A percentile compares a stretch with the other conserved stretches of the same genome.
Evolutionary conservation across 2,797 vertebrate genomes (phyloP).

Genomic region (Rhinophrynus dorsalis): DNA sequence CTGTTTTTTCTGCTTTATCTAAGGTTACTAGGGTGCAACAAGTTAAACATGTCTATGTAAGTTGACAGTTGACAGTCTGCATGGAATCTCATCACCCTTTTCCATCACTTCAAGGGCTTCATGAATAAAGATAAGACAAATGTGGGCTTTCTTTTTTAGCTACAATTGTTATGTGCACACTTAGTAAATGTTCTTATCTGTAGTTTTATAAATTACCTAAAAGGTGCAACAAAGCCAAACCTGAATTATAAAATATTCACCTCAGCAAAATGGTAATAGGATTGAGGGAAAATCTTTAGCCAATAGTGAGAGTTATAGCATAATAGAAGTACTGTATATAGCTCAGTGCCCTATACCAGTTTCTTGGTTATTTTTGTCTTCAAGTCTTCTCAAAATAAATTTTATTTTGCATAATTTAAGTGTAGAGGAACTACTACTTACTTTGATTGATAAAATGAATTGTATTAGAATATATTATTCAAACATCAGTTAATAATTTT

Average conservation of each 20-base stretch:
- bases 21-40: constrained; percentile 51
- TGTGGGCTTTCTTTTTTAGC: not conserved
- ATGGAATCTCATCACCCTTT: constrained; percentile 60
- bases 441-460: too few relatives aligned
- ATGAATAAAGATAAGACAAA: constrained; percentile 69
- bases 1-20: constrained; percentile 40
- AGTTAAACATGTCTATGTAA: constrained; percentile 52
- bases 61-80: constrained; percentile 44
- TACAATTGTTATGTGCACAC: constrained; percentile 44
- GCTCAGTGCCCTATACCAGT: too few relatives aligned
- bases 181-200: constrained; percentile 68
- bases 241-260: constrained; percentile 51
- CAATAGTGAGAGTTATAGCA: not conserved
- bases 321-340: not conserved
- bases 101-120: constrained; percentile 71
- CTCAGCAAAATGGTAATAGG: constrained; percentile 51
- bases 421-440: too few relatives aligned
- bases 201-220: constrained; percentile 62
- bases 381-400: too few relatives aligned
- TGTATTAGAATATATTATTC: too few relatives aligned
- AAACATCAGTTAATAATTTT: too few relatives aligned
- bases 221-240: constrained; percentile 55
- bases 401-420: too few relatives aligned
- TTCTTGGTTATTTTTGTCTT: too few relatives aligned
- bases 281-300: not conserved